Conservation (phyloP, 2,888 invertebrate genomes). For the Villa cingulata region DNA sequence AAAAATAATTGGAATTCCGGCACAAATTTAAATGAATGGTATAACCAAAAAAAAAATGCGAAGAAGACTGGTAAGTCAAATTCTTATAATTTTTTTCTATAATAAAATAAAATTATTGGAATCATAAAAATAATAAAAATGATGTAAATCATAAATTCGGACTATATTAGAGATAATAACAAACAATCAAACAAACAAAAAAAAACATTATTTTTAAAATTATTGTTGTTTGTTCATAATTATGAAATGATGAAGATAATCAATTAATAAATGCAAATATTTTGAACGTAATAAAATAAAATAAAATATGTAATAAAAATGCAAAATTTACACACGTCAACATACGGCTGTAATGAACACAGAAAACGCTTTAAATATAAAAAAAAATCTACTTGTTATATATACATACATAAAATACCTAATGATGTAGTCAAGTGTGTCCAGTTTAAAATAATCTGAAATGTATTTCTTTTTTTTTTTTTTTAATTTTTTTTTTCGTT, state of each 20-base stretch:
- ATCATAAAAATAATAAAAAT: no score
- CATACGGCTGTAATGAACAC: constrained; percentile 20
- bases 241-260: constrained; percentile 9
- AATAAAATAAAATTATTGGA: no score
- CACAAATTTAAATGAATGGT: constrained; percentile 18
- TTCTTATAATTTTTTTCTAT: constrained; percentile 22
- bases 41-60: background rate
- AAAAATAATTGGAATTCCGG: constrained; percentile 21
- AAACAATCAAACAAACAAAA: no score
- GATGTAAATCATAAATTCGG: no score
- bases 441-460: no score
- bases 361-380: background rate
- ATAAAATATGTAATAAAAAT: no score
- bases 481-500: constrained; percentile 10
- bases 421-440: no score
- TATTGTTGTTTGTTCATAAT: background rate
- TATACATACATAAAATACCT: background rate
- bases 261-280: background rate
- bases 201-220: no score
- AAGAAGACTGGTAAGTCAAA: background rate
- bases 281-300: no score
- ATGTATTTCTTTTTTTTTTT: constrained; percentile 11
- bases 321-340: constrained; percentile 31
- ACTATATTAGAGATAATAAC: no score
- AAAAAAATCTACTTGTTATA: background rate